These are phyloP conservation scores for Myotis pilosus DNA, from an alignment of 2,797 vertebrate genomes.

Conservation along the genomic window DNA sequence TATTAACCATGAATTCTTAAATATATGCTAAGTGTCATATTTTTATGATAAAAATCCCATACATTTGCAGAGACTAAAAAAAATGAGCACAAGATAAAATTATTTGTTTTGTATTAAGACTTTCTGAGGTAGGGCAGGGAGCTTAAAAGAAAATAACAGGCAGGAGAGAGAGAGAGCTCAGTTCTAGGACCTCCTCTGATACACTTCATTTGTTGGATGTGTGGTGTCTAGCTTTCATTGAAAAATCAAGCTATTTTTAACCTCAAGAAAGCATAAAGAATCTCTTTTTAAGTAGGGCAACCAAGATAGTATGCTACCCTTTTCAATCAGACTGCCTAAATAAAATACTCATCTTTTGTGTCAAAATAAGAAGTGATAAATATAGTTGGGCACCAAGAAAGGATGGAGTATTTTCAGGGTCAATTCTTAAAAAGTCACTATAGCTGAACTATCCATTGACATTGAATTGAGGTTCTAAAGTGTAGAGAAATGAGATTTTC, in stretches of 20 bases:
- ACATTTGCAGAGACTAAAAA: neutral
- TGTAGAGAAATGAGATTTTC: neutral
- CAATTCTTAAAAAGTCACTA: conserved; percentile 34
- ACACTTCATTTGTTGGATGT: neutral
- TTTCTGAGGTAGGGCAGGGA: neutral
- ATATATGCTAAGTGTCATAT: neutral
- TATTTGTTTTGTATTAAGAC: neutral
- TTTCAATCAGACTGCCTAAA: conserved; percentile 53
- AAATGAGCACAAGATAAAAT: neutral
- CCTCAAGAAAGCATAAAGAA: conserved; percentile 39
- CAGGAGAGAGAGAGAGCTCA: neutral
- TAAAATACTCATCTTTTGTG: conserved; percentile 63
- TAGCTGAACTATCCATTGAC: conserved; percentile 40
- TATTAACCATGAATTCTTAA: neutral
- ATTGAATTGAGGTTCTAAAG: neutral
- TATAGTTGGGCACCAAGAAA: conserved; percentile 22
- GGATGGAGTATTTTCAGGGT: neutral
- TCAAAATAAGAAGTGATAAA: conserved; percentile 55
- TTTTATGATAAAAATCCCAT: neutral
- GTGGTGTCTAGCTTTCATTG: neutral
- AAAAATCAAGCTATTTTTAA: conserved; percentile 66
- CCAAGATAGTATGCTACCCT: conserved; percentile 27
- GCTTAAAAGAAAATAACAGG: neutral
- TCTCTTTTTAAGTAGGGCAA: conserved; percentile 61
- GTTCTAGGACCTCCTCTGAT: neutral